Evolutionary conservation across 2,797 vertebrate species (phyloP).

Genomic region (Alfaro cultratus): DNA sequence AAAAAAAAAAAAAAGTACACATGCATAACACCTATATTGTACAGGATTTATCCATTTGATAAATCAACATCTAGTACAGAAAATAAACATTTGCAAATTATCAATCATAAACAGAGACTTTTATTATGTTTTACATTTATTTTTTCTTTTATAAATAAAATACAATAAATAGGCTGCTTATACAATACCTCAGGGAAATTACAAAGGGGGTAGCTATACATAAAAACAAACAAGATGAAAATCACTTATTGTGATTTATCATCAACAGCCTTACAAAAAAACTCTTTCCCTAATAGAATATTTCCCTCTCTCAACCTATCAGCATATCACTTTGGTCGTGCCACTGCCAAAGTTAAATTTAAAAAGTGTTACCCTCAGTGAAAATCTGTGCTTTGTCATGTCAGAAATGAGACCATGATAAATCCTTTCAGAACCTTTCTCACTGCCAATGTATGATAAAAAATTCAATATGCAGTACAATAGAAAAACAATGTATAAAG

Average conservation of each 20-base stretch:
- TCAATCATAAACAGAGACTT: not conserved
- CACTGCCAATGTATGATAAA: not conserved
- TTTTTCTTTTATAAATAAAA: not conserved
- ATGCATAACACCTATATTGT: not conserved
- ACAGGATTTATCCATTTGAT: not conserved
- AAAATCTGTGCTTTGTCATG: not conserved
- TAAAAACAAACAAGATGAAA: not conserved
- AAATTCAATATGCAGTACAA: not conserved
- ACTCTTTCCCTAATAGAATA: not conserved
- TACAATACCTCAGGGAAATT: not conserved
- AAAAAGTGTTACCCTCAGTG: not conserved
- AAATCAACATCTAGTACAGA: not conserved
- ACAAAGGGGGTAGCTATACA: not conserved
- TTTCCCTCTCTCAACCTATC: not conserved
- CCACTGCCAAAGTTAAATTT: not conserved
- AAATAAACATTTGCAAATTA: not conserved
- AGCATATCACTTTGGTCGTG: not conserved
- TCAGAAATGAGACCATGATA: not conserved
- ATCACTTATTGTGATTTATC: not conserved
- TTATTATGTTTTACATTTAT: not conserved
- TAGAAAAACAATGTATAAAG: not conserved
- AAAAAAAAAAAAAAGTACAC: too few relatives aligned
- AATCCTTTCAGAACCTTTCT: not conserved
- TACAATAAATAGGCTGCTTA: not conserved
- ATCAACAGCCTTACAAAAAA: not conserved